A percentile compares a stretch with the other conserved stretches of the same genome.
Evolutionary conservation across 2,888 invertebrate species (phyloP).

Genomic region (Drosophila formosana): DNA sequence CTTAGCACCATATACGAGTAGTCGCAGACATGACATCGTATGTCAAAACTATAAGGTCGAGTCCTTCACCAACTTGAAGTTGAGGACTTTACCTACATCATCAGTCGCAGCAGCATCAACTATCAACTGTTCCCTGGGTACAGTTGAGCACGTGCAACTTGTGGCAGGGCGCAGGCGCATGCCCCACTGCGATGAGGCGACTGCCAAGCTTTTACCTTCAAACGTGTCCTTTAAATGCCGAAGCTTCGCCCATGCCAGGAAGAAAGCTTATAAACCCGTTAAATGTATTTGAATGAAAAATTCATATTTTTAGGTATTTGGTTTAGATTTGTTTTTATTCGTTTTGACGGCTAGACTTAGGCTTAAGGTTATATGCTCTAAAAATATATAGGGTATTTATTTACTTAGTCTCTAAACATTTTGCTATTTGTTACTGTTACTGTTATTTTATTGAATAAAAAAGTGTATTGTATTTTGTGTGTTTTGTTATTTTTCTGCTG

Average conservation of each 20-base stretch:
- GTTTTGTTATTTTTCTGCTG: slow-evolving; percentile 13
- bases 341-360: slow-evolving; percentile 70
- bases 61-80: slow-evolving; percentile 70
- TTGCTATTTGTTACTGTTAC: slow-evolving; percentile 35
- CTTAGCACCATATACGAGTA: slow-evolving; percentile 19
- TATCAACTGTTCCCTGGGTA: slow-evolving; percentile 36
- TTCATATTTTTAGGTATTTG: background rate
- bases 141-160: slow-evolving; percentile 32
- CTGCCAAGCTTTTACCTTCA: slow-evolving; percentile 27
- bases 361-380: slow-evolving; percentile 68
- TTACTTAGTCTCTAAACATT: slow-evolving; percentile 60
- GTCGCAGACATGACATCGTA: slow-evolving; percentile 53
- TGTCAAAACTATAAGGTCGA: slow-evolving; percentile 77
- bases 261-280: slow-evolving; percentile 30
- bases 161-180: slow-evolving; percentile 49
- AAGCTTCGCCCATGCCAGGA: slow-evolving; percentile 12
- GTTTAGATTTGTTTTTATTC: slow-evolving; percentile 40
- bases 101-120: slow-evolving; percentile 31
- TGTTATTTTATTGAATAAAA: slow-evolving; percentile 41
- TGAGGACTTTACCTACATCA: slow-evolving; percentile 78
- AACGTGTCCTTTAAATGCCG: slow-evolving; percentile 10
- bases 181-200: background rate
- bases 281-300: background rate
- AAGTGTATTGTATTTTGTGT: slow-evolving; percentile 35
- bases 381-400: slow-evolving; percentile 65